Percentiles rank a stretch among this genome's conserved stretches.
Conservation (phyloP, 2,113 vertebrate species). For the Meleagris gallopavo region DNA sequence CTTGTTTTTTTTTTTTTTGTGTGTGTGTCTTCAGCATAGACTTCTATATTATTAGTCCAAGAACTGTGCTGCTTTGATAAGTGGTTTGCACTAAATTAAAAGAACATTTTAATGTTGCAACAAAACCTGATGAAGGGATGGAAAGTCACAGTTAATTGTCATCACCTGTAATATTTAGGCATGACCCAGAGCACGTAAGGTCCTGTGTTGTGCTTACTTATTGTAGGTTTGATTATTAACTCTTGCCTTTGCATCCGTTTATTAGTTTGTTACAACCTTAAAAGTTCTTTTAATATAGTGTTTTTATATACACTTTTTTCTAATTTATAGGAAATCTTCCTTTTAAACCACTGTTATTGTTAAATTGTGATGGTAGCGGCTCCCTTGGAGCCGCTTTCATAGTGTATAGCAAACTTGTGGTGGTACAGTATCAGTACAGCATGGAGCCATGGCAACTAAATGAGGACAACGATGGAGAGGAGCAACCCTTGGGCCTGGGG, state of each 20-base stretch:
- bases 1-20: not conserved
- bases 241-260: constrained; percentile 62
- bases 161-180: constrained; percentile 62
- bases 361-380: constrained; percentile 61
- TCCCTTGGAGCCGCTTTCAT: constrained; percentile 56
- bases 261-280: constrained; percentile 66
- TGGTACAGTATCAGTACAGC: constrained; percentile 60
- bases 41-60: not conserved
- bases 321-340: constrained; percentile 69
- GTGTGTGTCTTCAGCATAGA: not conserved
- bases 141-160: constrained; percentile 30
- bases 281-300: constrained; percentile 72
- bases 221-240: constrained; percentile 62
- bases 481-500: constrained; percentile 59
- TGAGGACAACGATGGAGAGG: constrained; percentile 71
- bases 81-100: constrained; percentile 62
- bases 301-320: constrained; percentile 73
- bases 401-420: constrained; percentile 66
- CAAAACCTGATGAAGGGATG: constrained; percentile 55
- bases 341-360: constrained; percentile 62
- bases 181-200: not conserved
- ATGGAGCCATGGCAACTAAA: constrained; percentile 69
- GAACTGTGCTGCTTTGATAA: constrained; percentile 19
- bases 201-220: constrained; percentile 58
- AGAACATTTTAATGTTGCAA: constrained; percentile 64